Evolutionary conservation across 2,888 invertebrate species (phyloP).

Genomic region (Griposia aprilina): DNA sequence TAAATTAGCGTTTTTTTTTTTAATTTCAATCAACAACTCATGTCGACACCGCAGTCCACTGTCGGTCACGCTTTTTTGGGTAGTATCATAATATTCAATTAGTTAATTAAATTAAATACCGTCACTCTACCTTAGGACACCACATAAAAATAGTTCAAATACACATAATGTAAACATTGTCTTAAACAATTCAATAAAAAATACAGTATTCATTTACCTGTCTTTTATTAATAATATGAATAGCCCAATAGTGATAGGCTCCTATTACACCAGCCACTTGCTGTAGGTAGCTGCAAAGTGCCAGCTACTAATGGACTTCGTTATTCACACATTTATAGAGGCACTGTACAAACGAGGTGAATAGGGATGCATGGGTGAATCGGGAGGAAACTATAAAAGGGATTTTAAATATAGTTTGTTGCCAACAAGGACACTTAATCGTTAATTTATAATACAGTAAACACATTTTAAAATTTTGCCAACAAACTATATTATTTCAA

Average conservation of each 20-base stretch:
- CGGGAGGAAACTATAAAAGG: too few relatives aligned
- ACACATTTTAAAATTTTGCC: too few relatives aligned
- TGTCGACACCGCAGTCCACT: slow-evolving; percentile 25
- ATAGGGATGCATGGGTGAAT: too few relatives aligned
- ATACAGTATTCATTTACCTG: slow-evolving; percentile 36
- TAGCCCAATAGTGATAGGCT: neutral
- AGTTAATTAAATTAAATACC: slow-evolving; percentile 6
- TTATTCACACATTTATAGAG: slow-evolving; percentile 9
- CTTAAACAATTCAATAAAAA: slow-evolving; percentile 20
- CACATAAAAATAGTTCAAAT: slow-evolving; percentile 41
- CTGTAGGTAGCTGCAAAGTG: too few relatives aligned
- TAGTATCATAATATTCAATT: slow-evolving; percentile 15
- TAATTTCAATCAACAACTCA: neutral
- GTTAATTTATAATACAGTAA: too few relatives aligned
- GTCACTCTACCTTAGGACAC: slow-evolving; percentile 11
- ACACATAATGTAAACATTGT: slow-evolving; percentile 28
- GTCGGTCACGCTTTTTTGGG: slow-evolving; percentile 6
- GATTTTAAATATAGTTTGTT: too few relatives aligned
- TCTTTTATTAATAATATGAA: slow-evolving; percentile 38
- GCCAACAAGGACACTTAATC: too few relatives aligned
- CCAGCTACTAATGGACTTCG: neutral
- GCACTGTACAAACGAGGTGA: too few relatives aligned
- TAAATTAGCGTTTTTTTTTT: slow-evolving; percentile 2
- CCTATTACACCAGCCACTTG: neutral
- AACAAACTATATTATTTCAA: too few relatives aligned